phyloP scores from a whole-genome alignment of 2,888 invertebrate species.

The Caenorhabditis uteleia region DNA sequence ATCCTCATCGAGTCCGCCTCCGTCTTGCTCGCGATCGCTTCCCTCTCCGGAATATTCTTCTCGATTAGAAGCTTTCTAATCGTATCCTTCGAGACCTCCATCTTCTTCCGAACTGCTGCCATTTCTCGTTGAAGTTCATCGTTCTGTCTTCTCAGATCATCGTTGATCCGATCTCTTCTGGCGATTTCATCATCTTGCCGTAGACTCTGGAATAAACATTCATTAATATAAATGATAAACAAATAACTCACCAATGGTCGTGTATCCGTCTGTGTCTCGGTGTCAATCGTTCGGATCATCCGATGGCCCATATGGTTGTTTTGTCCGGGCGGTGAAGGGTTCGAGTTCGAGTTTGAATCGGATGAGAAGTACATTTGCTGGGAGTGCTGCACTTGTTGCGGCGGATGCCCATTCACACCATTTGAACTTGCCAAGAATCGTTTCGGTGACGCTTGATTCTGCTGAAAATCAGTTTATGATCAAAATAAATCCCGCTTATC shows the following conservation, averaged over 20 bases:
- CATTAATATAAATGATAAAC: conserved; percentile 5
- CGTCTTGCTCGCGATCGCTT: conserved; percentile 75
- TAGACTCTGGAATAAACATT: conserved; percentile 11
- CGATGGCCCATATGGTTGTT: conserved; percentile 2
- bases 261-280: conserved; percentile 38
- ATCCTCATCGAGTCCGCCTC: conserved; percentile 97
- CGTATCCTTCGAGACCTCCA: conserved; percentile 96
- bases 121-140: conserved; percentile 40
- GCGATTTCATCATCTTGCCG: conserved; percentile 36
- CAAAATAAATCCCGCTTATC: background rate
- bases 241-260: conserved; percentile 11
- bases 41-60: conserved; percentile 97
- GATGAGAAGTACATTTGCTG: conserved; percentile 39
- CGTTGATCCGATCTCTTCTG: conserved; percentile 44
- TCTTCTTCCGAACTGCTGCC: conserved; percentile 82
- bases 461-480: too few species aligned
- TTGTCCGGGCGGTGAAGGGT: conserved; percentile 43
- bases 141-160: conserved; percentile 39
- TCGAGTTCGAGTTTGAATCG: conserved; percentile 52
- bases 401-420: background rate
- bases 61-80: conserved; percentile 89
- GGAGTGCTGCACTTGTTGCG: background rate
- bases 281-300: conserved; percentile 30
- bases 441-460: conserved; percentile 35
- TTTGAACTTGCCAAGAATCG: conserved; percentile 3